phyloP scores from a whole-genome alignment of 2,888 invertebrate species.

The Macrophya annulata region DNA sequence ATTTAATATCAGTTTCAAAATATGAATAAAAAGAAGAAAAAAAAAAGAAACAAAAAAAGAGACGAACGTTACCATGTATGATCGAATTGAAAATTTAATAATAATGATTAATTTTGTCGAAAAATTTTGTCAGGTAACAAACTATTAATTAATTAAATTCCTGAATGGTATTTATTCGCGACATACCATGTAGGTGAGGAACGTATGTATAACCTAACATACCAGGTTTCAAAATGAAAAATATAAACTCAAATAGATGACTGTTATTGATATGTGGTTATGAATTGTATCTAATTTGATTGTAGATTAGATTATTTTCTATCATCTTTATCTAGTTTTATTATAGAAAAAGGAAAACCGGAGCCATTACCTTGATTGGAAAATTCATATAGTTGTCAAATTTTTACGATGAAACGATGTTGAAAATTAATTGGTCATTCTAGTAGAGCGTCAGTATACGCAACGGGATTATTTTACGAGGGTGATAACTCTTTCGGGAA shows the following conservation, averaged over 20 bases:
- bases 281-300: not conserved
- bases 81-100: not conserved
- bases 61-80: not conserved
- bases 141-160: not conserved
- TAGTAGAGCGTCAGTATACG: not conserved
- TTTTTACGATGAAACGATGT: slow-evolving; percentile 1
- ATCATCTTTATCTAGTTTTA: not conserved
- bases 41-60: too few relatives aligned
- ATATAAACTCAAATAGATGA: not conserved
- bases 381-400: slow-evolving; percentile 31
- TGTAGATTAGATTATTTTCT: not conserved
- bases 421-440: slow-evolving; percentile 15
- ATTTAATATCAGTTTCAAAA: not conserved
- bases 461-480: not conserved
- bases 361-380: slow-evolving; percentile 38
- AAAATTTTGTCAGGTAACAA: not conserved
- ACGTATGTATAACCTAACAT: not conserved
- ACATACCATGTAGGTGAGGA: not conserved
- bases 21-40: not conserved
- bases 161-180: not conserved
- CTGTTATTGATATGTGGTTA: not conserved
- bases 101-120: not conserved
- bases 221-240: not conserved
- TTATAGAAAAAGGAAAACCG: not conserved
- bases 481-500: not conserved